Evolutionary conservation across 2,113 vertebrate species (phyloP).

Genomic region (Periophthalmus modestus): DNA sequence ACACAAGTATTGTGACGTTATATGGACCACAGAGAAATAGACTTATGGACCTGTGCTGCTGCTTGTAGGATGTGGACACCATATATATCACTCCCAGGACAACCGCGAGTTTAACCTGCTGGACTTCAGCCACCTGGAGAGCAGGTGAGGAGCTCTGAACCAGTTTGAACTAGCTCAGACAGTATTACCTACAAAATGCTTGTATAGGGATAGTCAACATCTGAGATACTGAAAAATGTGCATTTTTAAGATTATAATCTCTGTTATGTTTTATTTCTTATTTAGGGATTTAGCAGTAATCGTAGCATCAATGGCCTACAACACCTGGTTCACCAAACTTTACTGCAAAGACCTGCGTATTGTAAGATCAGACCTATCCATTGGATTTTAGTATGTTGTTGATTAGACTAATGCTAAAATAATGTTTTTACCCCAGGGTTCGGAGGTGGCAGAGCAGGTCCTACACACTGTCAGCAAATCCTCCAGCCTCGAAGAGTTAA

Average conservation of each 20-base stretch:
- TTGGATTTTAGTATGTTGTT: background rate
- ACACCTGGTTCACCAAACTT: slow-evolving; percentile 88
- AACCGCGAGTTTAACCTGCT: slow-evolving; percentile 87
- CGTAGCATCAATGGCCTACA: slow-evolving; percentile 86
- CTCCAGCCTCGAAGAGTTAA: slow-evolving; percentile 85
- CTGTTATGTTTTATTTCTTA: no score
- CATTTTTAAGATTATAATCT: no score
- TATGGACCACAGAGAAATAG: slow-evolving; percentile 16
- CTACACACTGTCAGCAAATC: slow-evolving; percentile 87
- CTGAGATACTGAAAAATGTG: no score
- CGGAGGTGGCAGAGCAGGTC: slow-evolving; percentile 87
- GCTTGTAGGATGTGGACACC: slow-evolving; percentile 85
- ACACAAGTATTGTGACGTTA: slow-evolving; percentile 15
- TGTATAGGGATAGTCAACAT: background rate
- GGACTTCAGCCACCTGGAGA: slow-evolving; percentile 89
- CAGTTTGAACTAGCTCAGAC: background rate
- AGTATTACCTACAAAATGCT: background rate
- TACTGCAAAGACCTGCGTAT: slow-evolving; percentile 85
- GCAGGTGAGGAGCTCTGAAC: slow-evolving; percentile 73
- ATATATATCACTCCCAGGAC: slow-evolving; percentile 90
- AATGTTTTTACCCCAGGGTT: slow-evolving; percentile 70
- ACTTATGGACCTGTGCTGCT: slow-evolving; percentile 50
- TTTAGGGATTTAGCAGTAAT: slow-evolving; percentile 85
- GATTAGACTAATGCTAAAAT: background rate
- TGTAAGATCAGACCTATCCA: slow-evolving; percentile 57